phyloP scores from a whole-genome alignment of 2,113 vertebrate species.

The Heliornis fulica region DNA sequence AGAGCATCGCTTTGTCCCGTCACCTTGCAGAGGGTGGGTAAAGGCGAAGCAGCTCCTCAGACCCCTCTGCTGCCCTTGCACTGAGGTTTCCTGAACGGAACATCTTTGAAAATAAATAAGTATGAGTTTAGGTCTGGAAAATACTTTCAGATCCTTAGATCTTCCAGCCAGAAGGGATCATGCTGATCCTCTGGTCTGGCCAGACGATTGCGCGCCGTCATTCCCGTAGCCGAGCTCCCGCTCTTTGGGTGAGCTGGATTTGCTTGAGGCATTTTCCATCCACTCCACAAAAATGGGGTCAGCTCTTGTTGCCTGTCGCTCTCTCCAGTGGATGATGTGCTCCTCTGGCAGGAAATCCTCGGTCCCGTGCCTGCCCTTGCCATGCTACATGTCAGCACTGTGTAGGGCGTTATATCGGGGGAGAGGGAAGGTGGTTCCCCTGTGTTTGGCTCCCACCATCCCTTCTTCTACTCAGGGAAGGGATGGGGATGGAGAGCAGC shows the following conservation, averaged over 20 bases:
- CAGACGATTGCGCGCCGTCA: not conserved
- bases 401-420: not conserved
- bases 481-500: not conserved
- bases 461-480: fast-evolving
- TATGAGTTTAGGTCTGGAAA: not conserved
- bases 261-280: not conserved
- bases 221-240: not conserved
- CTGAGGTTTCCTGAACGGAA: not conserved
- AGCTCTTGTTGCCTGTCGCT: not conserved
- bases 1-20: not conserved
- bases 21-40: fast-evolving
- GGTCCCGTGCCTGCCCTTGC: fast-evolving
- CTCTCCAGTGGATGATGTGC: not conserved
- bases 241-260: not conserved
- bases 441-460: fast-evolving
- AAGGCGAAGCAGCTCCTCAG: not conserved
- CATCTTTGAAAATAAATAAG: not conserved
- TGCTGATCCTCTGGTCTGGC: not conserved
- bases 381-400: fast-evolving
- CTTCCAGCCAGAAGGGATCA: not conserved
- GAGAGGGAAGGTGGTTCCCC: not conserved
- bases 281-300: not conserved
- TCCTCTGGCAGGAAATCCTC: not conserved
- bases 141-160: not conserved
- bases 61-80: not conserved